phyloP scores from a whole-genome alignment of 2,113 vertebrate species.

The Otocyon megalotis region DNA sequence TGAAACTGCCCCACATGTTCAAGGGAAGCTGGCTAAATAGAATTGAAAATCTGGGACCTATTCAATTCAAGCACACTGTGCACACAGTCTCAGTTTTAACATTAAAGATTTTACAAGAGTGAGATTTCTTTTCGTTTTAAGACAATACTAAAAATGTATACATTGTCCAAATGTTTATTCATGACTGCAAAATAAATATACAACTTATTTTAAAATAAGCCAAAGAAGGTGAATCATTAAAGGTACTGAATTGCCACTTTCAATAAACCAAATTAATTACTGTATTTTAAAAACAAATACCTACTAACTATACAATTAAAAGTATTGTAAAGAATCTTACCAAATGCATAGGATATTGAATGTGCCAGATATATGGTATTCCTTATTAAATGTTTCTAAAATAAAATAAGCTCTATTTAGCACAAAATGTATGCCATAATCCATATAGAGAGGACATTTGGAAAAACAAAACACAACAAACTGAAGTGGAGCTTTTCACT shows the following conservation, averaged over 20 bases:
- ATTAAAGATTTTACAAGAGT: constrained; percentile 8
- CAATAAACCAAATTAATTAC: neutral
- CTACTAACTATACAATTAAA: neutral
- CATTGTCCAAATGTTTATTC: neutral
- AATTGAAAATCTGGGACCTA: neutral
- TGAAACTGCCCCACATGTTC: neutral
- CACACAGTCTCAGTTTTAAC: neutral
- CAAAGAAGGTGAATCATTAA: neutral
- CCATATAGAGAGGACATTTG: neutral
- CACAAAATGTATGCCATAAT: neutral
- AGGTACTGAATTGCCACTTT: neutral
- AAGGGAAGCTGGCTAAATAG: neutral
- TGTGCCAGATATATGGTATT: neutral
- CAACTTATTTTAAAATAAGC: neutral
- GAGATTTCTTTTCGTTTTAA: neutral
- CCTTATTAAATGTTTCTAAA: constrained; percentile 2
- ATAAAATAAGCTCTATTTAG: constrained; percentile 15
- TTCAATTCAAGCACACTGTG: neutral
- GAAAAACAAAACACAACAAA: neutral
- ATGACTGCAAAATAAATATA: neutral
- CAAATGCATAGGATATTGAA: neutral
- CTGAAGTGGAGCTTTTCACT: neutral
- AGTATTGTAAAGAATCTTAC: neutral
- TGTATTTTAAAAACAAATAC: neutral
- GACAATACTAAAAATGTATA: neutral